Conservation (phyloP, 2,797 vertebrate species). For the Crypturellus tataupa region DNA sequence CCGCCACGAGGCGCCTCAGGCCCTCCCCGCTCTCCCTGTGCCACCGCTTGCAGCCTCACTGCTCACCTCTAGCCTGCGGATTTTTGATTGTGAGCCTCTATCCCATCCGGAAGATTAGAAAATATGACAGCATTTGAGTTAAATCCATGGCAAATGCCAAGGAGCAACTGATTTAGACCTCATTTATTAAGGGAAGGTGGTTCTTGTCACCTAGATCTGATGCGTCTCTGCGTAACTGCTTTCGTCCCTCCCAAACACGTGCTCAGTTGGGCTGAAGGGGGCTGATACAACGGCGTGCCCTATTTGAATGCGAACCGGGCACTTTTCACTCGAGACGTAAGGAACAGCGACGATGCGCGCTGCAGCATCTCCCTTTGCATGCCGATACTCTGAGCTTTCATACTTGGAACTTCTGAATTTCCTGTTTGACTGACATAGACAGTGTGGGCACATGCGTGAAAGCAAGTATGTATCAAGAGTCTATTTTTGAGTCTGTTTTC, state of each 20-base stretch:
- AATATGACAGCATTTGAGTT: background rate
- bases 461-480: background rate
- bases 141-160: background rate
- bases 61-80: background rate
- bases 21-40: accelerated
- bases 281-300: background rate
- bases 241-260: background rate
- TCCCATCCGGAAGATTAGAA: background rate
- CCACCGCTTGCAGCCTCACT: background rate
- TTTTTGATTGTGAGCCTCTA: background rate
- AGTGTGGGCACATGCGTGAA: background rate
- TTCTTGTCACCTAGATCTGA: background rate
- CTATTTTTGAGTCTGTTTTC: background rate
- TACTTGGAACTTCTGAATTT: background rate
- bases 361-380: background rate
- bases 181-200: background rate
- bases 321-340: background rate
- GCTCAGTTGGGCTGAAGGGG: background rate
- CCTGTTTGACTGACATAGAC: background rate
- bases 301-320: background rate
- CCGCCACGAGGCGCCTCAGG: accelerated
- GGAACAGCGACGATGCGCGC: background rate
- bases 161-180: background rate
- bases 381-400: background rate
- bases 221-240: background rate